Percentiles rank a stretch among this genome's conserved stretches.
Evolutionary conservation across 2,888 invertebrate genomes (phyloP).

Genomic region (Brachyptera putata): DNA sequence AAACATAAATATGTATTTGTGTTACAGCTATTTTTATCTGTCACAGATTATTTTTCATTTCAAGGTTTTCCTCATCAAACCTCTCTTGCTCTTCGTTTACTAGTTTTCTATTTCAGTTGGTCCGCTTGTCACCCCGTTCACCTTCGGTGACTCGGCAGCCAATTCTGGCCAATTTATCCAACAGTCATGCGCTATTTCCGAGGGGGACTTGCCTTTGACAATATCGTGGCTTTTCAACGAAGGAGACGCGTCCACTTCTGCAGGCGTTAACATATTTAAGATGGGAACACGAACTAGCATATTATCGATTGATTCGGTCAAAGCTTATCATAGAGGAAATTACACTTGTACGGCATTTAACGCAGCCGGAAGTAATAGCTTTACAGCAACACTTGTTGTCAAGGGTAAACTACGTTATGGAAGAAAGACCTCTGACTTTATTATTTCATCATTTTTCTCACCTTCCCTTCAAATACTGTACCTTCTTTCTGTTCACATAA

Average conservation of each 20-base stretch:
- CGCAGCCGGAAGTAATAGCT: slow-evolving; percentile 61
- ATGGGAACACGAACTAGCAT: slow-evolving; percentile 55
- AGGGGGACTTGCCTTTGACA: slow-evolving; percentile 70
- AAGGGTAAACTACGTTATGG: slow-evolving; percentile 46
- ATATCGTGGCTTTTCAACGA: slow-evolving; percentile 71
- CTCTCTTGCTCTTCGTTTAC: too few species aligned
- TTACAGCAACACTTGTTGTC: slow-evolving; percentile 50
- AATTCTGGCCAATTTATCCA: slow-evolving; percentile 66
- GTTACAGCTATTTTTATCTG: too few species aligned
- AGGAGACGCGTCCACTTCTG: slow-evolving; percentile 39
- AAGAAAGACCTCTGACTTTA: too few species aligned
- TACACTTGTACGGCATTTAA: slow-evolving; percentile 74
- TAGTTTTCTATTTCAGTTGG: slow-evolving; percentile 65
- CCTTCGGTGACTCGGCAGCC: slow-evolving; percentile 63
- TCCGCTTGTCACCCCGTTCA: slow-evolving; percentile 67
- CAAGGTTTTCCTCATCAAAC: too few species aligned
- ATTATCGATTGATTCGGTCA: slow-evolving; percentile 52
- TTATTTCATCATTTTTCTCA: slow-evolving; percentile 6
- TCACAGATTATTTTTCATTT: too few species aligned
- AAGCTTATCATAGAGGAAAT: slow-evolving; percentile 49
- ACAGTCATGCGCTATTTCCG: slow-evolving; percentile 62
- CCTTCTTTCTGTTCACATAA: not conserved
- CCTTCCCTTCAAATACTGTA: not conserved
- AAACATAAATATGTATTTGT: too few species aligned
- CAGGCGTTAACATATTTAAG: slow-evolving; percentile 43